Base-by-base conservation (phyloP, 2,888 invertebrate genomes). In the Ecliptopera silaceata region DNA sequence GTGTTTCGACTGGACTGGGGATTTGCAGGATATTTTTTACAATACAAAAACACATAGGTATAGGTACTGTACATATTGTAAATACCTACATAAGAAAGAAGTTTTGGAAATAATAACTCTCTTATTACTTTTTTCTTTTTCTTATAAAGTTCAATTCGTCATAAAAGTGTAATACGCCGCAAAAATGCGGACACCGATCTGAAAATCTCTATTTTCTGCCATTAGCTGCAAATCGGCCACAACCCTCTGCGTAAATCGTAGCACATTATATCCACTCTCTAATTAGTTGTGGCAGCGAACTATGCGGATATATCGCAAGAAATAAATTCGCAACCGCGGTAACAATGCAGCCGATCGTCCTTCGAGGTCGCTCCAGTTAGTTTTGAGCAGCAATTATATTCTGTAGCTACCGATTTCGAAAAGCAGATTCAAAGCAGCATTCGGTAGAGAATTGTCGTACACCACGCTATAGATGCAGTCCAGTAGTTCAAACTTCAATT, bases 281-380 rank as follows among this genome's bases (percentile, higher is more conserved):
- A 72, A 74, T 76, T 75, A 69, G 65, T 61, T 68, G 65, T 67
- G 71, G 68, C 66, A 57, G 73, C 72, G 68, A 79, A 80, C 74
- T 85, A 89, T 88, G 88, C 88, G 88, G 88, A 88, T 86, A 76
- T 76, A 77, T 76, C 80, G 86, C 15, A 34, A 46, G 20, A 46
- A 39, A n/a, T n/a, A n/a, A n/a, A n/a, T n/a, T 48, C 17, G 17
- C 85, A 86, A 86, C 77, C 44, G 53, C 44, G 31, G 55, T 12
- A 51, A 75, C 72, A 74, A 73, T 73, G 68, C 0, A 12, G 13
- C 29, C 26, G 2, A 4, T 34, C 53, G 52, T 79, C 86, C 86
- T 86, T 86, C 82, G 83, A 84, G 87, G 85, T 86, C 85, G 86
- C 80, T 82, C 31, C n/a, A 41, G 47, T 50, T 43, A 41, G n/a